Evolutionary conservation across 1,140 invertebrate genomes (phyloP).

Genomic region (Drosophila punjabiensis): DNA sequence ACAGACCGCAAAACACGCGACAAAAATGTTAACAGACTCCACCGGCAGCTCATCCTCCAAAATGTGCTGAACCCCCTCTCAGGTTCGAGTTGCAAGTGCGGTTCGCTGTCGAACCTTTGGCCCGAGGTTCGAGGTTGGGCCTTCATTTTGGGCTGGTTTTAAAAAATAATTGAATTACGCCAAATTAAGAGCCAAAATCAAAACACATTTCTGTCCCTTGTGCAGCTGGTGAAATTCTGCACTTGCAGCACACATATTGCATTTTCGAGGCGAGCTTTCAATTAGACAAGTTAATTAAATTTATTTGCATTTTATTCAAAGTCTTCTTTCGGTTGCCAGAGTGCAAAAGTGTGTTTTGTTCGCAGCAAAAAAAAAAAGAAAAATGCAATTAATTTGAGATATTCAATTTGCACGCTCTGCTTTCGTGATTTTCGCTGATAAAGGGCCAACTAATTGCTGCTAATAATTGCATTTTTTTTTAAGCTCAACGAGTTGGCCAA

Average conservation of each 20-base stretch:
- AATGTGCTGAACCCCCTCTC: background rate
- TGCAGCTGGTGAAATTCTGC: constrained; percentile 14
- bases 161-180: constrained; percentile 66
- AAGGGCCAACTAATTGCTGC: constrained; percentile 35
- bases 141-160: constrained; percentile 31
- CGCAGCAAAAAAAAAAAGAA: constrained; percentile 25
- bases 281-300: constrained; percentile 75
- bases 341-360: constrained; percentile 3
- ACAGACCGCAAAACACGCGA: constrained; percentile 84
- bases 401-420: constrained; percentile 32
- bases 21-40: constrained; percentile 81
- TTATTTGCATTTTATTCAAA: constrained; percentile 50
- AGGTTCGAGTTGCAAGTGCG: constrained; percentile 39
- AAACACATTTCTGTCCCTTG: constrained; percentile 46
- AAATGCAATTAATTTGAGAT: constrained; percentile 44
- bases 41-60: constrained; percentile 14
- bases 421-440: constrained; percentile 32
- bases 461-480: constrained; percentile 40
- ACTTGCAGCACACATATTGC: constrained; percentile 52
- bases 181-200: constrained; percentile 60
- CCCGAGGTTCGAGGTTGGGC: background rate
- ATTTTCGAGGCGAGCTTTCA: constrained; percentile 54
- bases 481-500: background rate
- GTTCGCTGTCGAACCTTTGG: constrained; percentile 12
- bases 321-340: constrained; percentile 6